A percentile compares a stretch with the other conserved stretches of the same genome.
Evolutionary conservation across 2,888 invertebrate genomes (phyloP).

Genomic region (Eilema caniola): DNA sequence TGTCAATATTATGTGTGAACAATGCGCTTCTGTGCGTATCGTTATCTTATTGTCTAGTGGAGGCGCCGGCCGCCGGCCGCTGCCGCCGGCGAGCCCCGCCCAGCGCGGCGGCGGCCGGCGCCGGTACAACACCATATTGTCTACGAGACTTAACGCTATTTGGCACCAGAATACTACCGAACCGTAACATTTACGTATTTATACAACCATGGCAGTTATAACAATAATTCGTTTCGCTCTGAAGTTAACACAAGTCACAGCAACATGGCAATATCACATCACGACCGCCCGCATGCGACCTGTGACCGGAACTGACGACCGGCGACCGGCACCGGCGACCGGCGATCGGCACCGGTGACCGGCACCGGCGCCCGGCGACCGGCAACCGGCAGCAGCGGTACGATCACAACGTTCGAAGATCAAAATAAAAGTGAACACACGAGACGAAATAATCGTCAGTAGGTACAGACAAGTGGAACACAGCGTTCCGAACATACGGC

Average conservation of each 20-base stretch:
- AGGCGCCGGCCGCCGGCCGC: too few species aligned
- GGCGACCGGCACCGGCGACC: too few species aligned
- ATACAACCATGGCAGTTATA: constrained; percentile 18
- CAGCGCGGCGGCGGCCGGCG: constrained; percentile 13
- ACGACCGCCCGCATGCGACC: too few species aligned
- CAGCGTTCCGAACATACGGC: background rate
- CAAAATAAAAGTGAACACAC: constrained; percentile 20
- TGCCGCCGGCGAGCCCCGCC: too few species aligned
- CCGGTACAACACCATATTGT: constrained; percentile 26
- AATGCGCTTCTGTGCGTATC: constrained; percentile 50
- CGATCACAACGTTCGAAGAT: constrained; percentile 3
- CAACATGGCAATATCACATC: constrained; percentile 45
- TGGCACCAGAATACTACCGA: constrained; percentile 59
- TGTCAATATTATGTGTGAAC: constrained; percentile 47
- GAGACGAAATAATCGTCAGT: constrained; percentile 10
- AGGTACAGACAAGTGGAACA: constrained; percentile 15
- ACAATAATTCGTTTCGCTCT: constrained; percentile 32
- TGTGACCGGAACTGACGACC: too few species aligned
- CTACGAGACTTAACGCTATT: constrained; percentile 56
- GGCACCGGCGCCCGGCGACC: too few species aligned
- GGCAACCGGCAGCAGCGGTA: too few species aligned
- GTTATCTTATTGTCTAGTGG: constrained; percentile 62
- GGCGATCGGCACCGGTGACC: too few species aligned
- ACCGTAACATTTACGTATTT: constrained; percentile 4
- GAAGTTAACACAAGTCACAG: constrained; percentile 60